Evolutionary conservation across 2,797 vertebrate genomes (phyloP), one percentile per base, ranked within the genome.

Genomic region (Alosa sapidissima): DNA sequence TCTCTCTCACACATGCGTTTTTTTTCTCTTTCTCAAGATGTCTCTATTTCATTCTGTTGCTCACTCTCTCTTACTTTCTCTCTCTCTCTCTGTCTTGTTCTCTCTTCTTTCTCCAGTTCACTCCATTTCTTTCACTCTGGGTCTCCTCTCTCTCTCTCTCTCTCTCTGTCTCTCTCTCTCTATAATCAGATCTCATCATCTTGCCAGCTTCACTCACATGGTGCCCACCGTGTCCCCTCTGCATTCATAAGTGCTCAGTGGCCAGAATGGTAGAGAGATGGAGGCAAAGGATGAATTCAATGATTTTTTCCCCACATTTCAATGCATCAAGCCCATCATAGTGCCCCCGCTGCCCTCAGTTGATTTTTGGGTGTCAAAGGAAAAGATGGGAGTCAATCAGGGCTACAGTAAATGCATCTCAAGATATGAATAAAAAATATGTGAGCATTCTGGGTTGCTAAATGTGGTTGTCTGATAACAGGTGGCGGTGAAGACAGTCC

Each of bases 31-130:
- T 62, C 6, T 62, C 19, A n/a, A 7, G 2, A 19, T 21, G 24
- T n/a, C 1, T n/a, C 58, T 62, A 1, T 21, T 9, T 62, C 58
- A 5, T 9, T 62, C 58, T 62, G 78, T 89, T 85, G 90, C 90
- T 88, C 87, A 28, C 28, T 87, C 68, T 21, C 55, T 58, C 55
- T 21, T 0, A 13, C 55, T 3, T 3, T 28, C 16, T 41, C 28
- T 28, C 28, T 28, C 28, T 83, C 45, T 14, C 48, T n/a, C 55
- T 41, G 11, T 33, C 41, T 28, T n/a, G 33, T 14, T 36, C 81
- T 83, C 82, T 81, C 81, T 52, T 47, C 24, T 49, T 13, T 81
- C 65, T 54, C 28, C 82, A 28, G 28, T 28, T 28, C 28, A 28
- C 78, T 33, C 83, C 86, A 60, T 82, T 60, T 54, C 83, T 87